phyloP scores from a whole-genome alignment of 2,113 vertebrate genomes.

The Cygnus atratus region DNA sequence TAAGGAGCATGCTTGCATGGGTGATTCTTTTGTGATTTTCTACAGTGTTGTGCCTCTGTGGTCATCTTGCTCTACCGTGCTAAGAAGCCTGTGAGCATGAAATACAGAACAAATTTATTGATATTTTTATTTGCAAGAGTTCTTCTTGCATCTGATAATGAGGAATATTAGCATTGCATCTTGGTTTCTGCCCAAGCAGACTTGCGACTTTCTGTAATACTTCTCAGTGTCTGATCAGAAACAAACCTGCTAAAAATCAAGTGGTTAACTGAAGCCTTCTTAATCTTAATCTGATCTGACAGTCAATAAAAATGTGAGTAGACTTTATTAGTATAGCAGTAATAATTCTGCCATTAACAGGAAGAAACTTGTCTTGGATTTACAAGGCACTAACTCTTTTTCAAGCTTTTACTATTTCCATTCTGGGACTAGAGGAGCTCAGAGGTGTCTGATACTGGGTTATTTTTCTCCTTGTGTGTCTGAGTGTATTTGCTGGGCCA shows the following conservation, averaged over 20 bases:
- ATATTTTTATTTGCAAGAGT: background rate
- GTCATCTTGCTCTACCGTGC: background rate
- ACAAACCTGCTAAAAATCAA: background rate
- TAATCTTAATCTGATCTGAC: conserved; percentile 30
- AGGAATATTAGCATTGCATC: background rate
- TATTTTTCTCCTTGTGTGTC: background rate
- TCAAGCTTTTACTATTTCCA: background rate
- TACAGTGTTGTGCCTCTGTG: background rate
- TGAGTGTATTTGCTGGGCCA: background rate
- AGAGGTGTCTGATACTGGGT: background rate
- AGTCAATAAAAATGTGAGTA: conserved; percentile 17
- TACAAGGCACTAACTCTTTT: background rate
- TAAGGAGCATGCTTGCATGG: background rate
- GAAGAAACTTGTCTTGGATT: conserved; percentile 27
- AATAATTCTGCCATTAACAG: conserved; percentile 35
- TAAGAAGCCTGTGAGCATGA: background rate
- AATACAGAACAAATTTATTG: background rate
- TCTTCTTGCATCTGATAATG: background rate
- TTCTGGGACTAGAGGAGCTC: background rate
- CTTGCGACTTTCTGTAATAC: background rate
- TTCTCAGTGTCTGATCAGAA: background rate
- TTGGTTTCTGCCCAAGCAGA: background rate
- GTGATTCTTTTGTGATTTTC: background rate
- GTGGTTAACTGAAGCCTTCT: background rate
- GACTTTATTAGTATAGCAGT: background rate